Percentiles rank a stretch among this genome's conserved stretches.
These are phyloP conservation scores for Lepidochrysops patricia DNA, from an alignment of 2,888 invertebrate genomes.

Conservation along the genomic window DNA sequence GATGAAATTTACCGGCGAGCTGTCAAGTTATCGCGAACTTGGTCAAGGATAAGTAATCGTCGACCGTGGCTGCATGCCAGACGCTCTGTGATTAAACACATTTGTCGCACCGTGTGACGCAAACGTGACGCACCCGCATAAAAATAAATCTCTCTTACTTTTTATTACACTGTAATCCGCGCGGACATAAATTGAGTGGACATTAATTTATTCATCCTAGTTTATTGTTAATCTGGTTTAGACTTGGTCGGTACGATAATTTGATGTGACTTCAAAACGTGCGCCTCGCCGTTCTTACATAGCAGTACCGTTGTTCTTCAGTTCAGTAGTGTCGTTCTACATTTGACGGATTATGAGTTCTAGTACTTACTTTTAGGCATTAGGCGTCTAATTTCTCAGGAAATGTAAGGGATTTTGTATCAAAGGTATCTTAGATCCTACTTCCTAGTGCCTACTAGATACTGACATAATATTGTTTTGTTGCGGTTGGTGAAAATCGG, in stretches of 20 bases:
- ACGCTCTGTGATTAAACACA: constrained; percentile 46
- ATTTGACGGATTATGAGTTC: too few species aligned
- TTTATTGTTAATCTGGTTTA: constrained; percentile 1
- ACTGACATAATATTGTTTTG: too few species aligned
- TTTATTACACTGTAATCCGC: neutral
- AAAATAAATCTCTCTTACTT: constrained; percentile 2
- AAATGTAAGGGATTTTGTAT: too few species aligned
- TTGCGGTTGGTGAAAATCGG: too few species aligned
- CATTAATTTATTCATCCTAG: constrained; percentile 2
- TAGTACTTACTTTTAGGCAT: too few species aligned
- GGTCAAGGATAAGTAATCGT: constrained; percentile 65
- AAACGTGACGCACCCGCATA: constrained; percentile 20
- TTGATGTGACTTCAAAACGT: neutral
- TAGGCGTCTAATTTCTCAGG: too few species aligned
- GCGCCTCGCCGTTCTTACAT: too few species aligned
- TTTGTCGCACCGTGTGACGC: constrained; percentile 56
- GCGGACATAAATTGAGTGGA: constrained; percentile 1
- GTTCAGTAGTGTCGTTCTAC: too few species aligned
- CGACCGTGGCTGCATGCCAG: constrained; percentile 62
- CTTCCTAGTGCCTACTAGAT: too few species aligned
- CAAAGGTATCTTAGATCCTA: too few species aligned
- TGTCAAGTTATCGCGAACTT: constrained; percentile 39
- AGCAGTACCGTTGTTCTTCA: too few species aligned
- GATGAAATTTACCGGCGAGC: neutral
- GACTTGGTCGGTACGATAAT: neutral